phyloP scores from a whole-genome alignment of 30 jellyfish, hydroid and myxozoan species.

The Catostylus mosaicus region DNA sequence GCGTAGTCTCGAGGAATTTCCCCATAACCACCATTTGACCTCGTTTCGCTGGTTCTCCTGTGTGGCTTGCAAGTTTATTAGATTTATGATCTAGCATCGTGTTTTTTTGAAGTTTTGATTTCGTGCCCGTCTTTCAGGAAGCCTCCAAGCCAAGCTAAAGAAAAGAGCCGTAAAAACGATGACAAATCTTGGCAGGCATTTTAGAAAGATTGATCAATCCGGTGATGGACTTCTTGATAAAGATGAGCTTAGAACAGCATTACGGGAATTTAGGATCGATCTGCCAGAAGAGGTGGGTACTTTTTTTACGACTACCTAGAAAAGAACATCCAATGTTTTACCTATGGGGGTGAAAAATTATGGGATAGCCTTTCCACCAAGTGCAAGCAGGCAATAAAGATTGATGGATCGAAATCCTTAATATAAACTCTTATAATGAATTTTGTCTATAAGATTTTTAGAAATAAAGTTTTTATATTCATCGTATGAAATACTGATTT shows the following conservation, averaged over 20 bases:
- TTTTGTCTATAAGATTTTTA: too few relatives aligned
- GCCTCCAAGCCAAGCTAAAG: constrained; percentile 52
- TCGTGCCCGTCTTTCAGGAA: constrained; percentile 22
- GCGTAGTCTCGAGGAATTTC: neutral
- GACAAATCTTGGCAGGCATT: constrained; percentile 66
- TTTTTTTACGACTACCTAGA: too few relatives aligned
- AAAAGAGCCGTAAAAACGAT: constrained; percentile 81
- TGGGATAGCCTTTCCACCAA: too few relatives aligned
- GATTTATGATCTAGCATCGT: neutral
- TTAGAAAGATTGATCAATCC: constrained; percentile 63
- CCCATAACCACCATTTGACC: neutral
- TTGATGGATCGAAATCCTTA: too few relatives aligned
- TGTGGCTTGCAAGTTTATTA: neutral
- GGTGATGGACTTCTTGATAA: constrained; percentile 71
- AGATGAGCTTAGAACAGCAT: constrained; percentile 71
- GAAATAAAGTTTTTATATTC: too few relatives aligned
- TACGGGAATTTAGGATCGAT: constrained; percentile 68
- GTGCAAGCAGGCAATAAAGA: too few relatives aligned
- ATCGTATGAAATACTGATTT: too few relatives aligned
- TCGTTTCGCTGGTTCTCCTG: neutral
- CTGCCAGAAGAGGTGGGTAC: constrained; percentile 69
- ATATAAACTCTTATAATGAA: too few relatives aligned
- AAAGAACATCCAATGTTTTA: too few relatives aligned
- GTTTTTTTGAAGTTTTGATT: neutral
- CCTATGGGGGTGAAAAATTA: too few relatives aligned